phyloP scores from a whole-genome alignment of 2,888 invertebrate genomes.

The Agrotis puta region DNA sequence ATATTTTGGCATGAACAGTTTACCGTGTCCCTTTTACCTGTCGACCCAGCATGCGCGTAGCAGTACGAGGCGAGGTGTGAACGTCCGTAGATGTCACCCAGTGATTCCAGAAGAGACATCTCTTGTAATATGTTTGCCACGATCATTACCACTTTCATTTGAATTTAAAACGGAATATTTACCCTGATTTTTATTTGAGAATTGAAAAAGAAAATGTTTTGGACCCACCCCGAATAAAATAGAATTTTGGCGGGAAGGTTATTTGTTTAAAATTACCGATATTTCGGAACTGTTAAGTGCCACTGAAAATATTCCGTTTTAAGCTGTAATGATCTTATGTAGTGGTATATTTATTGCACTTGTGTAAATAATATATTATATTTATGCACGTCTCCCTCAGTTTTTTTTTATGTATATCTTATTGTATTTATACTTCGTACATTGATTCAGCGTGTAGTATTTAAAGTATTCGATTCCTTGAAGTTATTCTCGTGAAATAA shows the following conservation, averaged over 20 bases:
- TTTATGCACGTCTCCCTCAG: background rate
- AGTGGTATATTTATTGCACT: constrained; percentile 19
- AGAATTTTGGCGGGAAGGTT: no score
- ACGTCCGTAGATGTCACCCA: background rate
- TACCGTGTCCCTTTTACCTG: constrained; percentile 48
- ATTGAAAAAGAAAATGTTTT: no score
- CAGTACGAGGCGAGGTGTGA: constrained; percentile 2
- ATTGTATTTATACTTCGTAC: background rate
- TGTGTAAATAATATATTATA: background rate
- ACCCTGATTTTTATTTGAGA: no score
- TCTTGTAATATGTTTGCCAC: constrained; percentile 7
- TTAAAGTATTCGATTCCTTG: background rate
- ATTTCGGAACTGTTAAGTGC: no score
- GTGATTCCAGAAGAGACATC: constrained; percentile 16
- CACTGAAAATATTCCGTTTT: no score
- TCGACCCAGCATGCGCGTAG: constrained; percentile 14
- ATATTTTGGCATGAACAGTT: constrained; percentile 47
- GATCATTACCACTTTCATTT: no score
- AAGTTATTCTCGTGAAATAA: no score
- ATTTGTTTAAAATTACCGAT: no score
- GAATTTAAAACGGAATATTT: no score
- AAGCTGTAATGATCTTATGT: constrained; percentile 7
- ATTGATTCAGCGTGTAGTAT: background rate
- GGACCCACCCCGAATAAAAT: no score
- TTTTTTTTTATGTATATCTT: background rate